Percentiles rank a stretch among this genome's conserved stretches.
These are phyloP conservation scores for Geococcyx californianus DNA, from an alignment of 2,113 vertebrate species.

Conservation along the genomic window DNA sequence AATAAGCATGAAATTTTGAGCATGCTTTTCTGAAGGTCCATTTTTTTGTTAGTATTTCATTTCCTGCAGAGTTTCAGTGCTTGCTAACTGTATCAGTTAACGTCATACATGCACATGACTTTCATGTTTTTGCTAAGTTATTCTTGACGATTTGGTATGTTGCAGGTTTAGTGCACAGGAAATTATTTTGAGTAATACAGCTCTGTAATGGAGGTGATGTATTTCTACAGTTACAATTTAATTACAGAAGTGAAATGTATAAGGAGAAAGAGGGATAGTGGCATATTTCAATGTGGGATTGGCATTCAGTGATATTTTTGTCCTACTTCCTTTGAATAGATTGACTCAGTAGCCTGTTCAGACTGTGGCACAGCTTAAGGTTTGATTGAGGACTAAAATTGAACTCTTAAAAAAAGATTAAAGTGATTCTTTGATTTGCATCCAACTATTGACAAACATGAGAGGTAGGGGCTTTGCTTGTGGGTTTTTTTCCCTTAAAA, in stretches of 20 bases:
- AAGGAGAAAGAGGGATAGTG: not conserved
- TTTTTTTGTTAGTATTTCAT: not conserved
- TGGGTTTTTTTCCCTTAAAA: not conserved
- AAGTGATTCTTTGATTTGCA: slow-evolving; percentile 6
- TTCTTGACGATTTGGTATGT: not conserved
- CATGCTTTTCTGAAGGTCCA: not conserved
- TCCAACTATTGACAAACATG: not conserved
- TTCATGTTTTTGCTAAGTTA: slow-evolving; percentile 33
- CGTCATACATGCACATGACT: no score
- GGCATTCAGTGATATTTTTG: slow-evolving; percentile 40
- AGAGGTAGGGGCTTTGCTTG: not conserved
- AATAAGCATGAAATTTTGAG: not conserved
- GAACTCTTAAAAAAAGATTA: not conserved
- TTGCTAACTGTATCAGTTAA: not conserved
- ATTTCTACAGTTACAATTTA: not conserved
- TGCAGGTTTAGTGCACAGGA: slow-evolving; percentile 13
- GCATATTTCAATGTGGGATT: not conserved
- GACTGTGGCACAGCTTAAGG: not conserved
- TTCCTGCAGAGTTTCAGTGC: not conserved
- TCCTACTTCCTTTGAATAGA: slow-evolving; percentile 1
- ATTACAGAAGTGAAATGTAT: not conserved
- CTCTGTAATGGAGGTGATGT: not conserved
- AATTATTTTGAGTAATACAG: slow-evolving; percentile 23
- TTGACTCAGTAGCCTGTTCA: slow-evolving; percentile 1
- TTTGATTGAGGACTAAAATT: slow-evolving; percentile 14